These are phyloP conservation scores for Paramisgurnus dabryanus DNA, from an alignment of 2,113 vertebrate genomes.

Conservation along the genomic window DNA sequence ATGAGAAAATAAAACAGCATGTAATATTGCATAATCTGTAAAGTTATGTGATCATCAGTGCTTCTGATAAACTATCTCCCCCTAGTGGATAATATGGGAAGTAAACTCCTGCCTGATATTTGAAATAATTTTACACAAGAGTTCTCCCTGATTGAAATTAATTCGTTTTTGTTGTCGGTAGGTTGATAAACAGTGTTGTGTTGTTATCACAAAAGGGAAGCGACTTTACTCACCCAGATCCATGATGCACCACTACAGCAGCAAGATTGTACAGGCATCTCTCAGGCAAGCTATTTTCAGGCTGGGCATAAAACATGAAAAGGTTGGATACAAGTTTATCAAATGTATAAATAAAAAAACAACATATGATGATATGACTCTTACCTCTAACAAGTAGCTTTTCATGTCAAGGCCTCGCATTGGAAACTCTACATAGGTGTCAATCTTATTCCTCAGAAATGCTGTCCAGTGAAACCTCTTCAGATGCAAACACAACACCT, in stretches of 20 bases:
- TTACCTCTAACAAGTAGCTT: conserved; percentile 92
- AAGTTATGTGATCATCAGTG: not conserved
- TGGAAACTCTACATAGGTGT: conserved; percentile 95
- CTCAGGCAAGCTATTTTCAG: conserved; percentile 85
- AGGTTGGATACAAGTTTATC: not conserved
- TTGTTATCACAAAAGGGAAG: no score
- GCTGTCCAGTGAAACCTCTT: conserved; percentile 99
- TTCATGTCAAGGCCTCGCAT: conserved; percentile 92
- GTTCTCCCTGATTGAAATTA: not conserved
- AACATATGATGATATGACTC: not conserved
- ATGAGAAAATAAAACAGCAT: not conserved
- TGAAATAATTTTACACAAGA: no score
- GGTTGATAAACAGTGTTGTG: no score
- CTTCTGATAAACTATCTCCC: conserved; percentile 6
- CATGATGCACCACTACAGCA: conserved; percentile 96
- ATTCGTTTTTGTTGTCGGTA: not conserved
- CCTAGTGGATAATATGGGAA: conserved; percentile 11
- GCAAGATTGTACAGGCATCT: conserved; percentile 91
- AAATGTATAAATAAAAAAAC: not conserved
- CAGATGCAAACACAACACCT: conserved; percentile 97
- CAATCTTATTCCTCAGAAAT: conserved; percentile 96
- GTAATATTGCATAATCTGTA: conserved; percentile 21
- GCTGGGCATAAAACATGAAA: conserved; percentile 66
- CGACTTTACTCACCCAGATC: conserved; percentile 89
- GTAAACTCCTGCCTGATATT: not conserved